Evolutionary conservation across 2,113 vertebrate species (phyloP).

Genomic region (Emydocephalus ijimae): DNA sequence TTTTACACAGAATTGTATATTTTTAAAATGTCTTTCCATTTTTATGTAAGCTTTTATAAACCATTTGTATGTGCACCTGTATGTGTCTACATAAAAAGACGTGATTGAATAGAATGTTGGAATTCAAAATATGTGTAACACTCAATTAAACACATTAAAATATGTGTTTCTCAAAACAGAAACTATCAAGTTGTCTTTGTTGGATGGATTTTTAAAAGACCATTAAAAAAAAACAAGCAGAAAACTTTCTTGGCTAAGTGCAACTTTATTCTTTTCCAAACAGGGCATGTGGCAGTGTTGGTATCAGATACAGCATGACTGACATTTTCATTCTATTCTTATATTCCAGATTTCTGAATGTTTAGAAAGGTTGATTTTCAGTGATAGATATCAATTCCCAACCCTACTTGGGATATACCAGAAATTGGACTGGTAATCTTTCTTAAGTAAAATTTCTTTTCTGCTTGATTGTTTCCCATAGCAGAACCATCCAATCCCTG

Average conservation of each 20-base stretch:
- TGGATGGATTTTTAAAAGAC: background rate
- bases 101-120: background rate
- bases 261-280: background rate
- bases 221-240: background rate
- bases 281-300: background rate
- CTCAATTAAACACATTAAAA: background rate
- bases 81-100: background rate
- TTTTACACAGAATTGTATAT: background rate
- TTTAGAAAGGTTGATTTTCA: background rate
- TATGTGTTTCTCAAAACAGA: background rate
- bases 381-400: background rate
- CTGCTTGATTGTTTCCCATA: background rate
- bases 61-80: background rate
- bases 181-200: background rate
- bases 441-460: background rate
- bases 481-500: background rate
- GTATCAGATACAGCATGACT: background rate
- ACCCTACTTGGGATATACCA: background rate
- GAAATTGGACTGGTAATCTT: background rate
- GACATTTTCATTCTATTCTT: background rate
- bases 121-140: background rate
- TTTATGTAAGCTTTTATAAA: background rate
- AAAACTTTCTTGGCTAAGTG: background rate
- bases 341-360: background rate
- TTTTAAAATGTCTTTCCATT: background rate